Base-by-base conservation (phyloP, 2,113 vertebrate genomes). In the Notarius lentiginosus region DNA sequence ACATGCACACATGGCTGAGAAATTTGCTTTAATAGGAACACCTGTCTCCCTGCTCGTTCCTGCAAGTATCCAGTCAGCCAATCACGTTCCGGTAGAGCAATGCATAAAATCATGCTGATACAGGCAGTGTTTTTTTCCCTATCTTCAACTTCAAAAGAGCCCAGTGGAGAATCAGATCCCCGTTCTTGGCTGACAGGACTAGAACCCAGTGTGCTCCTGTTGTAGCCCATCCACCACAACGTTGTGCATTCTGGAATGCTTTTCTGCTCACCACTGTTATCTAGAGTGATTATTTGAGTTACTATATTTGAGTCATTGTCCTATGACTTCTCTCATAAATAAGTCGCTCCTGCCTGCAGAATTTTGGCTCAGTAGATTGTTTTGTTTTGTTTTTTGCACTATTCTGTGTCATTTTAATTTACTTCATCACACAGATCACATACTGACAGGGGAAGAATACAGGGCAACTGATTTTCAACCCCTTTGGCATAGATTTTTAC, bases 1-100 rank as follows among this genome's bases (percentile, higher is more conserved):
- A 9, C 53, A 85, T 66, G 20, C 41, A 55, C 51, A 83, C n/a
- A 55, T 86, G 75, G 20, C 70, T 22, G 75, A 65, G 27, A 56
- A 76, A 58, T 79, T 18, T 30, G 76, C 15, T 79, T 79, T 79
- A 56, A 18, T 56, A 55, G 49, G 51, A 55, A 77, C 24, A 53
- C 7, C 53, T 55, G 1, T 55, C 15, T 77, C 2, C 4, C 34
- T 49, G 18, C 20, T 73, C 8, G 22, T 73, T 47, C 70, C 20
- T 9, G 18, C 70, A 73, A 47, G 41, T 47, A 73, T 73, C 17
- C 7, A 47, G 10, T 73, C 34, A 47, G 18, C 34, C 68, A 72
- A 20, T 72, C 30, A 41, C 4, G 7, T 47, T 7, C 3, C 8
- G 9, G 18, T 18, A 47, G 34, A 3, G 1, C 17, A 22, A 10